These are phyloP conservation scores for Gobio gobio DNA, from an alignment of 2,113 vertebrate species.

Conservation along the genomic window DNA sequence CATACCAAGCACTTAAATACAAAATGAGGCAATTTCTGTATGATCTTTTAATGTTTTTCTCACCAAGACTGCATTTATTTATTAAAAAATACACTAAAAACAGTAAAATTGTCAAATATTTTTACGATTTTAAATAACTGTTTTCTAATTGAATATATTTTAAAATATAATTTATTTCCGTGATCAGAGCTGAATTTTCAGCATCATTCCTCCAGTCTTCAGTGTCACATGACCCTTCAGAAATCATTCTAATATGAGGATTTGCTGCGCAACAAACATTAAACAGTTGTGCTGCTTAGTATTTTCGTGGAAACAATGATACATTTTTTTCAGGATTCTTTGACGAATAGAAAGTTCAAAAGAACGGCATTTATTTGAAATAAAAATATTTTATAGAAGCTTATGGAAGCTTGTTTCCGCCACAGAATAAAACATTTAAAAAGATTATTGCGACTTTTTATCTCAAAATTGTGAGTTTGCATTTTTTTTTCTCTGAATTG, in stretches of 20 bases:
- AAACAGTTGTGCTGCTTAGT: neutral
- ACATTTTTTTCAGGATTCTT: neutral
- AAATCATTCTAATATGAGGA: neutral
- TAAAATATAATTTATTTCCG: too few species aligned
- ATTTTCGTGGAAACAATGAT: neutral
- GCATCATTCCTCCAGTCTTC: too few species aligned
- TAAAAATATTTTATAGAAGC: neutral
- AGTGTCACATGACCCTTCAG: neutral
- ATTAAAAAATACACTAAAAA: neutral
- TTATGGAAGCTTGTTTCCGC: too few species aligned
- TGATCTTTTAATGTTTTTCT: neutral
- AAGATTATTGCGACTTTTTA: too few species aligned
- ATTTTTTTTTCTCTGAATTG: too few species aligned
- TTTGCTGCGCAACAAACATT: neutral
- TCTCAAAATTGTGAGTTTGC: too few species aligned
- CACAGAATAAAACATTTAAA: too few species aligned
- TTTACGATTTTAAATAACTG: neutral
- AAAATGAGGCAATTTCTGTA: neutral
- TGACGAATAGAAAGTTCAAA: neutral
- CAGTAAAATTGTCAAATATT: neutral
- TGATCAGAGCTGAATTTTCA: too few species aligned
- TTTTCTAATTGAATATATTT: neutral
- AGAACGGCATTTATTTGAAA: neutral
- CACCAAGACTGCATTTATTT: neutral
- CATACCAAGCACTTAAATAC: neutral